Conservation (phyloP, 2,888 invertebrate species). For the Metellina segmentata region DNA sequence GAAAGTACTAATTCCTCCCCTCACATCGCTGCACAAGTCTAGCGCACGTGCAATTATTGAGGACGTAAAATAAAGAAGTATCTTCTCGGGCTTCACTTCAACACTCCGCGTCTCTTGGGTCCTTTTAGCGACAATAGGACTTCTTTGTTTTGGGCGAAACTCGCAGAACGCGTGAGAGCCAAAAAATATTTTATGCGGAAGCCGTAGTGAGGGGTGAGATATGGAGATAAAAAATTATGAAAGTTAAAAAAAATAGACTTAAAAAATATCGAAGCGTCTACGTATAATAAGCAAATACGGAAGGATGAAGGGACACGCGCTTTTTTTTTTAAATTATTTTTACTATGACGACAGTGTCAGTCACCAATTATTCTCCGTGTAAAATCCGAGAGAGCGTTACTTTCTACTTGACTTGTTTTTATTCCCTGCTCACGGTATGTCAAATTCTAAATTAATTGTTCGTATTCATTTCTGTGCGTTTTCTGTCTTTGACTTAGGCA, state of each 20-base stretch:
- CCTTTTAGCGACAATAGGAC: constrained; percentile 68
- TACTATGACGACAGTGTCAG: constrained; percentile 55
- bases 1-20: constrained; percentile 62
- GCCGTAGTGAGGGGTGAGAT: constrained; percentile 38
- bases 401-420: constrained; percentile 48
- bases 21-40: constrained; percentile 29
- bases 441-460: constrained; percentile 74
- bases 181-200: background rate
- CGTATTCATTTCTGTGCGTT: constrained; percentile 59
- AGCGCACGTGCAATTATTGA: constrained; percentile 55
- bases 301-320: background rate
- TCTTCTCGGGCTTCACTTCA: constrained; percentile 41
- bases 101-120: constrained; percentile 52
- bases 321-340: constrained; percentile 62
- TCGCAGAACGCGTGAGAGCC: constrained; percentile 30
- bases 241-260: constrained; percentile 29
- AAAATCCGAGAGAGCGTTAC: constrained; percentile 25
- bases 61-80: constrained; percentile 51
- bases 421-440: constrained; percentile 55
- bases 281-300: constrained; percentile 53
- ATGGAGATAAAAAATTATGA: constrained; percentile 40
- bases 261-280: constrained; percentile 41
- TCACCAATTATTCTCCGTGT: constrained; percentile 69
- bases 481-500: constrained; percentile 29
- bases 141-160: constrained; percentile 58